These are phyloP conservation scores for Eupeodes corollae DNA, from an alignment of 1,140 invertebrate genomes.

Conservation along the genomic window DNA sequence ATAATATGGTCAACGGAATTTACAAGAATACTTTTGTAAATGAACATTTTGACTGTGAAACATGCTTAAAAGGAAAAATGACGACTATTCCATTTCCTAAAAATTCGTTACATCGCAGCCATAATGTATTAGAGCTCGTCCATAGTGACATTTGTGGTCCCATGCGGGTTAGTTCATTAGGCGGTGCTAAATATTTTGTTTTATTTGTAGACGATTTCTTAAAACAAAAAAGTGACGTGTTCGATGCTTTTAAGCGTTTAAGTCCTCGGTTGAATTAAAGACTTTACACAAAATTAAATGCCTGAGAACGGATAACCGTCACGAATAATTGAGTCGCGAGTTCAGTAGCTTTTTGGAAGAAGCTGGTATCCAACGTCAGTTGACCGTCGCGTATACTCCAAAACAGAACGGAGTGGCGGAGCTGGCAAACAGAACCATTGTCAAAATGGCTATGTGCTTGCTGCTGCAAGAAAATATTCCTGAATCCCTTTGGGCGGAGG, in stretches of 20 bases:
- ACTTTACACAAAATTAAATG: conserved; percentile 12
- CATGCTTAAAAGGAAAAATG: too few relatives aligned
- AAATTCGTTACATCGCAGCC: too few relatives aligned
- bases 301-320: conserved; percentile 17
- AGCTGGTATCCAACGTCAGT: conserved; percentile 12
- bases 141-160: too few relatives aligned
- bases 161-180: too few relatives aligned
- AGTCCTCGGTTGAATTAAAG: conserved; percentile 7
- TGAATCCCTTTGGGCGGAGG: conserved; percentile 23
- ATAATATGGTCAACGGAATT: too few relatives aligned
- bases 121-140: too few relatives aligned
- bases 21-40: too few relatives aligned
- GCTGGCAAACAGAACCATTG: background rate
- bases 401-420: conserved; percentile 32
- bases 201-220: too few relatives aligned
- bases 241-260: background rate
- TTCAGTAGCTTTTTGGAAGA: conserved; percentile 7
- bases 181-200: too few relatives aligned
- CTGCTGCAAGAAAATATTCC: background rate
- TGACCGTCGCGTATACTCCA: conserved; percentile 21
- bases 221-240: background rate
- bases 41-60: too few relatives aligned
- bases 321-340: conserved; percentile 11
- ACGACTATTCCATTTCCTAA: too few relatives aligned
- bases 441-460: background rate